These are phyloP conservation scores for Mythimna loreyi DNA, from an alignment of 2,888 invertebrate genomes.

Conservation along the genomic window DNA sequence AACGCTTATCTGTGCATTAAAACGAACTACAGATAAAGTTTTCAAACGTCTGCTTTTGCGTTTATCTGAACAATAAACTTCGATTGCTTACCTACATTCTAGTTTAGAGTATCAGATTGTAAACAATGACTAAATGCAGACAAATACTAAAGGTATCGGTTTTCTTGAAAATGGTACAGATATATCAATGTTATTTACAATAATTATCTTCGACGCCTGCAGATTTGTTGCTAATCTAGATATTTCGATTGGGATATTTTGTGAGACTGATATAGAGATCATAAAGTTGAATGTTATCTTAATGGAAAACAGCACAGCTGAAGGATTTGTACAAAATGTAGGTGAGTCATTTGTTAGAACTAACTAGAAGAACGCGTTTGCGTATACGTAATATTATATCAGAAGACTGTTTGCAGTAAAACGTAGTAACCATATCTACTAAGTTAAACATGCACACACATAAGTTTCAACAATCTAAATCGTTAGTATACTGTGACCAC, in stretches of 20 bases:
- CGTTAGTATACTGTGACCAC: too few relatives aligned
- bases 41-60: constrained; percentile 67
- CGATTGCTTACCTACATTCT: constrained; percentile 61
- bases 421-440: neutral
- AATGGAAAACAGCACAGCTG: constrained; percentile 57
- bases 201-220: constrained; percentile 51
- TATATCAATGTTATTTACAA: constrained; percentile 57
- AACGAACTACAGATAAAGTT: constrained; percentile 67
- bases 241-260: constrained; percentile 59
- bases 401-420: neutral
- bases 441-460: neutral
- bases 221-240: constrained; percentile 61
- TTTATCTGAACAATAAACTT: constrained; percentile 63
- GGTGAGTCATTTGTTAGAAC: constrained; percentile 51
- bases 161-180: constrained; percentile 43
- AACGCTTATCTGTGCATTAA: constrained; percentile 75
- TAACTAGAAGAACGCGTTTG: constrained; percentile 27
- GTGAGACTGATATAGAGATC: constrained; percentile 56
- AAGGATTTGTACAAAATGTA: constrained; percentile 45
- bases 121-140: constrained; percentile 58
- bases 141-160: constrained; percentile 51
- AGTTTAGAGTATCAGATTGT: constrained; percentile 51
- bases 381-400: neutral
- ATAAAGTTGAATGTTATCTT: constrained; percentile 60
- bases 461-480: neutral